Evolutionary conservation across 2,113 vertebrate genomes (phyloP), one percentile per base, ranked within the genome.

Genomic region (Xiphophorus hellerii): DNA sequence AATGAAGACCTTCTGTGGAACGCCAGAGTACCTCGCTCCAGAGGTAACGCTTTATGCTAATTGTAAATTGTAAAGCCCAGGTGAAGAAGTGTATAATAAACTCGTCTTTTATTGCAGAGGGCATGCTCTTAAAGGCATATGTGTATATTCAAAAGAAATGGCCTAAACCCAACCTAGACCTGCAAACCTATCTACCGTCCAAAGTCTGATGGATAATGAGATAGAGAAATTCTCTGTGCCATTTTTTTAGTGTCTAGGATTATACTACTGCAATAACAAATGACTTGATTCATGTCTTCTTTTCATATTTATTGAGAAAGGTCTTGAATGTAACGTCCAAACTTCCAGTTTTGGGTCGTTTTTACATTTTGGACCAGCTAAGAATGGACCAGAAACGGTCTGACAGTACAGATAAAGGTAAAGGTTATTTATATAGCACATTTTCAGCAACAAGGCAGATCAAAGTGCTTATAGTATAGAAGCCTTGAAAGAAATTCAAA

Each of bases 1-100:
- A 73, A 99, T 99, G 97, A 99, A 99, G 93, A 99, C 97, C 11
- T 99, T 99, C 94, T 99, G 97, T 92, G 97, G 97, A 31, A 99
- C 97, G 51, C 97, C 97, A 37, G 97, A 98, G 80, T 99, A 99
- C 84, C 95, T 99, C 78, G 97, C 97, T 25, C 97, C 97, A 0
- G 97, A 99, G 97, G 97, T 99, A 95, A 82, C 3, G 0, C 0
- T 28, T 20, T 22, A 33, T 28, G 25, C 0, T 7, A 60, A 13
- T 33, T 28, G 28, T 28, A 28, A 28, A 28, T 28, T 28, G 28
- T 28, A 28, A 28, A 28, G 28, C 10, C 39, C 39, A 15, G 12
- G 14, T 42, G 15, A 42, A 37, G 9, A 37, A 37, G 35, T 37
- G 35, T 11, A 37, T 37, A 37, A 37, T 10, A 37, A 37, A 37